Percentiles rank a stretch among this genome's conserved stretches.
Evolutionary conservation across 2,113 vertebrate genomes (phyloP).

Genomic region (Ctenodactylus gundi): DNA sequence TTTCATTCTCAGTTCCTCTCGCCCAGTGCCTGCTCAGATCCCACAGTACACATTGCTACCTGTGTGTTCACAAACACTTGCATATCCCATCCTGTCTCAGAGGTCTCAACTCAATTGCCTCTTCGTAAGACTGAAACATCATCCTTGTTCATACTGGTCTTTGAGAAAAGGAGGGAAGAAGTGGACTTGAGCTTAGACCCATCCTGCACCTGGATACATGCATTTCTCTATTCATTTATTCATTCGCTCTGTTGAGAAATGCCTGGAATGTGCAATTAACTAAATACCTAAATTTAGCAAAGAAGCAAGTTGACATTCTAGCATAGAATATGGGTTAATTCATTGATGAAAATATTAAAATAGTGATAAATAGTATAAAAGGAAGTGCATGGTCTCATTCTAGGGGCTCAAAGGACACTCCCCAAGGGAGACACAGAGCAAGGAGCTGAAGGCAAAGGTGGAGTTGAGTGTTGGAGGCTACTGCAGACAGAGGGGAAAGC

Average conservation of each 20-base stretch:
- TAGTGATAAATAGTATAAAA: not conserved
- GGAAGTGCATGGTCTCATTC: not conserved
- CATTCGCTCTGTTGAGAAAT: not conserved
- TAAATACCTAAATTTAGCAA: not conserved
- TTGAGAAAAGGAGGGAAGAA: not conserved
- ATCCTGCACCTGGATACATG: too few relatives aligned
- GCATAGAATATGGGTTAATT: not conserved
- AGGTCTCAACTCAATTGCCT: not conserved
- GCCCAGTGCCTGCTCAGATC: not conserved
- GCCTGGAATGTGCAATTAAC: not conserved
- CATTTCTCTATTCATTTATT: not conserved
- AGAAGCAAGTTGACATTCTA: not conserved
- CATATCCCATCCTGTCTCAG: not conserved
- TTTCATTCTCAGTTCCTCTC: too few relatives aligned
- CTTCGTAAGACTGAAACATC: not conserved
- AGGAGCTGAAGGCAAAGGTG: not conserved
- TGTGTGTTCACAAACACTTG: not conserved
- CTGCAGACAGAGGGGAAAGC: not conserved
- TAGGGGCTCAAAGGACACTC: not conserved
- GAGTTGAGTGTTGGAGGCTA: rapidly evolving
- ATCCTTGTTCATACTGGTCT: too few relatives aligned
- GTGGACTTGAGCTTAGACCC: not conserved
- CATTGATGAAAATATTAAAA: not conserved
- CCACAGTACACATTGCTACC: not conserved
- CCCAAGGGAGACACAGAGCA: not conserved